Base-by-base conservation (phyloP, 30 jellyfish, hydroid and myxozoan genomes). In the Rhopilema esculentum region DNA sequence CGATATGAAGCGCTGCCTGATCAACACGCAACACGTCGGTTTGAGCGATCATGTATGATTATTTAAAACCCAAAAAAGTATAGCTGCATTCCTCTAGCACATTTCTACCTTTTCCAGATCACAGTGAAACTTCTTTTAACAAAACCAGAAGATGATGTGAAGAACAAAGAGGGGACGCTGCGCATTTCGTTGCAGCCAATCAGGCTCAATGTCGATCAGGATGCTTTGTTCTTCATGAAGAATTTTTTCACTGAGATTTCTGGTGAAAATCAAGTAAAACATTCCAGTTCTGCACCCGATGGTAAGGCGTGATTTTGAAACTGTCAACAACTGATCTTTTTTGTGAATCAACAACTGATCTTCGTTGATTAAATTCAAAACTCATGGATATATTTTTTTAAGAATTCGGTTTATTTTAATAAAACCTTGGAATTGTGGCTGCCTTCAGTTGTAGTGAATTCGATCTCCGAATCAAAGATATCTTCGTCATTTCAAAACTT, bases 201-300 rank as follows among this genome's bases (percentile, higher is more conserved):
- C 72, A 77, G 99, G 75, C 69, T 95, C 31, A 95, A 95, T 69
- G 67, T 95, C 49, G 99, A 95, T 75, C 99, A 95, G 91, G 99
- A 91, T 53, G 64, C 99, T 49, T 80, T 95, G 89, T 91, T 90
- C 68, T 95, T 95, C 89, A 26, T 95, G 69, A 86, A 81, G 73
- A 79, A 89, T 30, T 95, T 86, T 82, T 95, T 95, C 84, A 69
- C 94, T 20, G 98, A 95, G 51, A 31, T 95, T 4, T 72, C 98
- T 4, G 97, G 91, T 28, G 92, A 89, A 33, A 73, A 90, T 48
- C 48, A 67, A 18, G 27, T 49, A 8, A 86, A 65, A 32, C 25
- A 24, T 48, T 1, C 84, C 18, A 40, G 20, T 27, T 63, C 20
- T 27, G 4, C 88, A 8, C 80, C 92, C 25, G 93, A 71, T 16